Base-by-base conservation (phyloP, 2,888 invertebrate species). In the Nematopogon swammerdamellus region DNA sequence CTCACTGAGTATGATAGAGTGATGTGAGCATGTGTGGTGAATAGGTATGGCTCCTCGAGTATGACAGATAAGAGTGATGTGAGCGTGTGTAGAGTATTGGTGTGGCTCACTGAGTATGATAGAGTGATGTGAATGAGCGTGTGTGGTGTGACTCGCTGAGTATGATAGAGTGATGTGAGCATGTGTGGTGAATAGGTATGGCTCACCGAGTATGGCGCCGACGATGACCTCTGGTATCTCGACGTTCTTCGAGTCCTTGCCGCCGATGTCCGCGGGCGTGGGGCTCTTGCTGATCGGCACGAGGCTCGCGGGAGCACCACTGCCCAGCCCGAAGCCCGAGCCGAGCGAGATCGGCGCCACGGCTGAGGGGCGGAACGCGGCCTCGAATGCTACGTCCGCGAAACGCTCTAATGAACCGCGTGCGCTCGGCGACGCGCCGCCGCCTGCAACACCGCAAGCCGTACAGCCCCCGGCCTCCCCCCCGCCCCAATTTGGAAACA, bases 211-310 rank as follows among this genome's bases (percentile, higher is more conserved):
- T 67, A 98, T 95, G 68, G 96, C 97, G 67, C 97, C 97, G 70
- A 97, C 95, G 79, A 97, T 95, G 76, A 91, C 88, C 84, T 95
- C 94, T 53, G 95, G 89, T 71, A 97, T 95, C 85, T 97, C 95
- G 68, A 95, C 90, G 82, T 92, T 92, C 83, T 91, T 92, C 66
- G 88, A 83, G 80, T 92, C 91, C 82, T 91, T 91, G 72, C 83
- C 85, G 62, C 82, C 82, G 63, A 84, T 81, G 80, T 90, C 91
- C 58, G 58, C 86, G 86, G 68, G 86, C 86, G 85, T 86, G 58
- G 87, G 87, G 72, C 89, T 89, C 84, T 91, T 91, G 82, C 87
- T 88, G 61, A 90, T 82, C 67, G 86, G 85, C 76, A 89, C 84
- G 69, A 89, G 82, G 69, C 84, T 81, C 54, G 83, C 89, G 84